A percentile compares a stretch with the other conserved stretches of the same genome.
These are phyloP conservation scores for Entomobrya proxima DNA, from an alignment of 2,888 invertebrate genomes.

Conservation along the genomic window DNA sequence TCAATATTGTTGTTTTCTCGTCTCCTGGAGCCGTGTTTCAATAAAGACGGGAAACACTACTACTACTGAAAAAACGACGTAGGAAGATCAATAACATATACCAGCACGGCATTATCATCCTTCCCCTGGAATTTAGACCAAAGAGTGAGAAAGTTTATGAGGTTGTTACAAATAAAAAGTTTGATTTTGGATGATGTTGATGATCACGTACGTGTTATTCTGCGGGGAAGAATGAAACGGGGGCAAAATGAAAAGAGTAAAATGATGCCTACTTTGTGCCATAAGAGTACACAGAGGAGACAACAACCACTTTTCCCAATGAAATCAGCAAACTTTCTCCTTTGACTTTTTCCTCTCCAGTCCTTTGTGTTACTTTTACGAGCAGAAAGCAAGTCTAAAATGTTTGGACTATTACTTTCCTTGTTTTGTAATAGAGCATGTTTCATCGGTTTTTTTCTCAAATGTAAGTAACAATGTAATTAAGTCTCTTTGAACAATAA, in stretches of 20 bases:
- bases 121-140: not conserved
- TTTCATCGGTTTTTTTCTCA: no score
- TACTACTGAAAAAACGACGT: not conserved
- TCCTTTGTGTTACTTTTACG: not conserved
- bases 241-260: not conserved
- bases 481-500: no score
- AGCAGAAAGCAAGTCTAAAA: not conserved
- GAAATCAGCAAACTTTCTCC: not conserved
- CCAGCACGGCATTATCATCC: not conserved
- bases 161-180: slow-evolving; percentile 6
- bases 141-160: not conserved
- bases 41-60: not conserved
- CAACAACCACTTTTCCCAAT: not conserved
- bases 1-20: not conserved
- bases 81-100: not conserved
- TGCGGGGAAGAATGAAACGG: not conserved
- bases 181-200: slow-evolving; percentile 19
- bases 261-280: not conserved
- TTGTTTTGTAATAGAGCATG: not conserved
- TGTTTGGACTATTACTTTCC: not conserved
- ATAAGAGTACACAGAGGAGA: not conserved
- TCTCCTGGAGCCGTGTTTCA: not conserved
- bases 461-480: no score
- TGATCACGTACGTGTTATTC: slow-evolving; percentile 8
- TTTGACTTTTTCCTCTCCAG: not conserved